Base-by-base conservation (phyloP, 2,797 vertebrate species). In the Morus bassanus region DNA sequence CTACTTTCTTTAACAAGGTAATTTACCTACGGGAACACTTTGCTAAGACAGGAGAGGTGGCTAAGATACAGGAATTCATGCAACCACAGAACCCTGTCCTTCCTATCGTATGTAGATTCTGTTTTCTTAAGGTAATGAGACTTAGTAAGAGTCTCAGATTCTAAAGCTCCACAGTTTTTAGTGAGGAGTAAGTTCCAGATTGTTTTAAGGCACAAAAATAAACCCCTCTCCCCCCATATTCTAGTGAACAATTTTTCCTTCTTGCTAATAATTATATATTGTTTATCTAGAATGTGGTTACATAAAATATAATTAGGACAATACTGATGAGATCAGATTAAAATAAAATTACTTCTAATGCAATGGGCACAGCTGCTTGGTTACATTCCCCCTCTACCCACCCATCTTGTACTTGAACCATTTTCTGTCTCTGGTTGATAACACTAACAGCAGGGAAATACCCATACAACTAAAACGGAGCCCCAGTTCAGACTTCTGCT, bases 241-340 rank as follows among this genome's bases (percentile, higher is more conserved):
- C 33, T 50, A 68, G 27, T 59, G 54, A 89, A 59, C 15, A 74
- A 7, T 74, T 91, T 87, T 93, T 79, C 37, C 50, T 68, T 85
- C 68, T 95, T 70, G 23, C 9, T 60, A 64, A 46, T 88, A 87
- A 83, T 85, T 83, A 39, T 17, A 22, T 50, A 65, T 50, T 80
- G 18, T 82, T 82, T 76, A 74, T 69, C 30, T 87, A 87, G 30
- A 88, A 80, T 51, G 37, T 35, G 12, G 31, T 95, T 93, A 83
- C 41, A 72, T 85, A 80, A 95, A 91, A 72, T 53, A 87, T 54
- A 93, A 93, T 84, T 90, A 93, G 76, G 35, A 90, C 56, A 88
- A 78, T 46, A 68, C n/a, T 25, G 37, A 77, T 3, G 7, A 87
- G 60, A 85, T 72, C 64, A 89, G 75, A 95, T 91, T 85, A 88